These are phyloP conservation scores for Phlogophora meticulosa DNA, from an alignment of 2,888 invertebrate species.

Conservation along the genomic window DNA sequence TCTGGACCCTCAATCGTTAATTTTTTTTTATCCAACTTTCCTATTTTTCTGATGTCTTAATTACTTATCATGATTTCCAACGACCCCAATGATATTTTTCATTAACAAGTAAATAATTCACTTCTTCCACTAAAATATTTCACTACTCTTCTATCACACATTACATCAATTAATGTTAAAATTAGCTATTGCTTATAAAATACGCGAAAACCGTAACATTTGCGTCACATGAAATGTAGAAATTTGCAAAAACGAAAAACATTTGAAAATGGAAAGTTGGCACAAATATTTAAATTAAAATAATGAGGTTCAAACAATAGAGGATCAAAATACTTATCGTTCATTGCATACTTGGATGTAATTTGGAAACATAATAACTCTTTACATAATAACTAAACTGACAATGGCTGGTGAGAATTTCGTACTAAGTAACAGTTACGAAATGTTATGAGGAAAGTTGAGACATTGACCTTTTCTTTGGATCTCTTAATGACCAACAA, in stretches of 20 bases:
- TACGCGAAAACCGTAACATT: neutral
- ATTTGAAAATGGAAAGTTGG: constrained; percentile 56
- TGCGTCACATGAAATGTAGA: neutral
- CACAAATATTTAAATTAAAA: constrained; percentile 40
- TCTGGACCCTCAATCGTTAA: too few relatives aligned
- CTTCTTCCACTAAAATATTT: too few relatives aligned
- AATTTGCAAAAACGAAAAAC: constrained; percentile 22
- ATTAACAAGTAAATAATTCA: too few relatives aligned
- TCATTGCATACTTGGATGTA: constrained; percentile 47
- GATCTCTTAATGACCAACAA: constrained; percentile 38
- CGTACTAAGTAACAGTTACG: constrained; percentile 59
- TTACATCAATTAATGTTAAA: too few relatives aligned
- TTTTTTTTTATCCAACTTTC: too few relatives aligned
- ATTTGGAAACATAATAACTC: constrained; percentile 56
- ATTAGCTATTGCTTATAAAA: neutral
- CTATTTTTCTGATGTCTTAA: too few relatives aligned
- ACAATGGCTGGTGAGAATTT: constrained; percentile 68
- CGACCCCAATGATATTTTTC: too few relatives aligned
- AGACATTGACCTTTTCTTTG: constrained; percentile 69
- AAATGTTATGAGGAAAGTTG: constrained; percentile 65
- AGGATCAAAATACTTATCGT: constrained; percentile 49
- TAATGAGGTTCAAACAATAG: constrained; percentile 59
- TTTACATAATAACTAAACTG: constrained; percentile 58
- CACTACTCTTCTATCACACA: too few relatives aligned
- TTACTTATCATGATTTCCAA: too few relatives aligned